These are phyloP conservation scores for Lamellibrachia columna DNA, from an alignment of 2,888 invertebrate genomes.

Conservation along the genomic window DNA sequence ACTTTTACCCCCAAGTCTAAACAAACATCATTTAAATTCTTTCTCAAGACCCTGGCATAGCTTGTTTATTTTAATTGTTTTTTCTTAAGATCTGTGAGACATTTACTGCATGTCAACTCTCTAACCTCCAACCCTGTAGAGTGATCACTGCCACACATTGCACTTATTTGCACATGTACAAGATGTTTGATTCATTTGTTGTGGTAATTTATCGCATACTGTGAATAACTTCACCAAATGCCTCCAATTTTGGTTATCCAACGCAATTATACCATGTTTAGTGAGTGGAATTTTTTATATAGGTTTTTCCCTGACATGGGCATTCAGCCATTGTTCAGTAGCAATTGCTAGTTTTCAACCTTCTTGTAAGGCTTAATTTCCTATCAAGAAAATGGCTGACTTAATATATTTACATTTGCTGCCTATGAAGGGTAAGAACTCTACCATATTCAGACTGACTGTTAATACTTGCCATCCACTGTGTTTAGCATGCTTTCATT, in stretches of 20 bases:
- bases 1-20: not conserved
- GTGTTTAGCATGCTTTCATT: too few relatives aligned
- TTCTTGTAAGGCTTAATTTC: too few relatives aligned
- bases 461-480: too few relatives aligned
- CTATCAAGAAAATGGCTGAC: too few relatives aligned
- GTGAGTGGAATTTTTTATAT: too few relatives aligned
- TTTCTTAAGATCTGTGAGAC: not conserved
- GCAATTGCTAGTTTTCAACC: too few relatives aligned
- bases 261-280: not conserved
- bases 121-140: not conserved
- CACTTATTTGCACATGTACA: not conserved
- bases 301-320: too few relatives aligned
- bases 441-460: too few relatives aligned
- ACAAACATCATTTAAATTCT: not conserved
- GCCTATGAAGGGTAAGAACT: too few relatives aligned
- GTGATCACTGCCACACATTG: not conserved
- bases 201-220: not conserved
- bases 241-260: not conserved
- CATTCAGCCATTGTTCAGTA: too few relatives aligned
- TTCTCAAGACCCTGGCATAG: not conserved
- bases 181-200: not conserved
- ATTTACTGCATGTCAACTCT: not conserved
- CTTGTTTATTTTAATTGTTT: not conserved
- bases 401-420: too few relatives aligned
- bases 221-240: not conserved